Conservation (phyloP, 92 coral and sea anemone species). For the Heteractis magnifica region DNA sequence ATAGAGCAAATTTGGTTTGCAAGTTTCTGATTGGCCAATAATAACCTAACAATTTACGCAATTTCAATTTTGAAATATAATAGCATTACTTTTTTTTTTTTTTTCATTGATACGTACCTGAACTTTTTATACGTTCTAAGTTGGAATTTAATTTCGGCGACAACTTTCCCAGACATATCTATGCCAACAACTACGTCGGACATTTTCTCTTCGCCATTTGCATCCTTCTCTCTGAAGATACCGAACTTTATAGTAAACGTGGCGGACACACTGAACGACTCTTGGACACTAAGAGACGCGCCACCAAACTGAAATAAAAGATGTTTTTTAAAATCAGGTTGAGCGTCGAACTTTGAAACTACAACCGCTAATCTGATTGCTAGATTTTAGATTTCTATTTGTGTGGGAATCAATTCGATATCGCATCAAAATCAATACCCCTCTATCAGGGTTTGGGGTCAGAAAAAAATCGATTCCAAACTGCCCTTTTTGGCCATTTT, state of each 20-base stretch:
- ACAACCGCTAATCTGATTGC: no score
- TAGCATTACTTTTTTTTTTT: not conserved
- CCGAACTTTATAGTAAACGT: constrained; percentile 27
- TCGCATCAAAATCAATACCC: no score
- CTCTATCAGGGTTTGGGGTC: no score
- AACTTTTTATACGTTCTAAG: not conserved
- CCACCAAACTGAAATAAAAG: constrained; percentile 21
- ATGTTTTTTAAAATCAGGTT: not conserved
- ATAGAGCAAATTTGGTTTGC: no score
- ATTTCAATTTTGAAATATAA: not conserved
- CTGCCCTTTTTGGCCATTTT: no score
- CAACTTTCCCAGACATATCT: not conserved
- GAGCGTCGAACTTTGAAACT: no score
- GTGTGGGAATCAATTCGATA: no score
- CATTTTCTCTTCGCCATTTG: constrained; percentile 28
- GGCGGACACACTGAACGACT: constrained; percentile 7
- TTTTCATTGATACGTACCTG: not conserved
- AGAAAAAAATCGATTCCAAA: no score
- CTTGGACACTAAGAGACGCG: not conserved
- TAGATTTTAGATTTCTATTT: no score
- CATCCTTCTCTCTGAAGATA: constrained; percentile 25
- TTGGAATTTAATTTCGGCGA: not conserved
- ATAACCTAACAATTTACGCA: not conserved
- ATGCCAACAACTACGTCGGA: not conserved
- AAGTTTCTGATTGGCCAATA: not conserved